Evolutionary conservation across 2,113 vertebrate genomes (phyloP), one percentile per base, ranked within the genome.

Genomic region (Cyanistes caeruleus): DNA sequence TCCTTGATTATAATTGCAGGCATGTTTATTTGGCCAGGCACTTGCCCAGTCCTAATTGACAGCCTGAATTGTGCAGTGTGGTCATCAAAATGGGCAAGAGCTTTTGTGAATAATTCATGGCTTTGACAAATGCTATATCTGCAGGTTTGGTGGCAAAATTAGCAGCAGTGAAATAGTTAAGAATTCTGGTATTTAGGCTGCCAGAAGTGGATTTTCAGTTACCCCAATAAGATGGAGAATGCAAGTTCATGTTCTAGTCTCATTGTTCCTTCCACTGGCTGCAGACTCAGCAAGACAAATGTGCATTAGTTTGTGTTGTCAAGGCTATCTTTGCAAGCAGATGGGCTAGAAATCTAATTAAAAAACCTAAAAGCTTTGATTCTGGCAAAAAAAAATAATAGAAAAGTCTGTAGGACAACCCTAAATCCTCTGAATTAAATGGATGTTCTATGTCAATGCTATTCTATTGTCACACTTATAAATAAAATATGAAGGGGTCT

Each of bases 271-370:
- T 76, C 55, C 39, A 48, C 51, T 90, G 82, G 39, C 79, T 95
- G 79, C 95, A 80, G 89, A 94, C 72, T 93, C 90, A 92, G 92
- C 87, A 90, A 93, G 91, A 92, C 89, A 96, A 96, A 90, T 78
- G 73, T 87, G 73, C n/a, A 14, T 95, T 93, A 89, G 85, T 88
- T 95, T 94, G 82, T 90, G 90, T 93, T 92, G 87, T 94, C 59
- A 90, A 63, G 85, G 85, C 93, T 97, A 96, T 97, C 96, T 97
- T 93, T 92, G 83, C 87, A 97, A 97, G 96, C 96, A 97, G 96
- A 97, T 97, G 93, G 95, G 79, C 87, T 96, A 77, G 83, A 95
- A 96, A 97, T 95, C 93, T 97, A 95, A 97, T 97, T 97, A 55
- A 90, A 96, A 95, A 96, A 41, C 0, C 76, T 35, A 43, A 94